Percentiles rank a stretch among this genome's conserved stretches.
phyloP scores from a whole-genome alignment of 2,888 invertebrate species.

The Ceramica pisi region DNA sequence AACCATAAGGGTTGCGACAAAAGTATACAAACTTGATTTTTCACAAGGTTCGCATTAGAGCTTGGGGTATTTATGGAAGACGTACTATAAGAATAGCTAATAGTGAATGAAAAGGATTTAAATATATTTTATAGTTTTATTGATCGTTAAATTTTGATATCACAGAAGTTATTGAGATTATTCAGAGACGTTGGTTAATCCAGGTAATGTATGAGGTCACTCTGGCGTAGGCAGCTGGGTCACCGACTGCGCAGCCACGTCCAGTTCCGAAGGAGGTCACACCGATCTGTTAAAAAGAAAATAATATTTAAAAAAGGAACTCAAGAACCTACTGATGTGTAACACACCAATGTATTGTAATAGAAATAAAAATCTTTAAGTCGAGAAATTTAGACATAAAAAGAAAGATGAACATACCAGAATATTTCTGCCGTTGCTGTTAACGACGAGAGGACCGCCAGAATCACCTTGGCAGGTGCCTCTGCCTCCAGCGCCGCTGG shows the following conservation, averaged over 20 bases:
- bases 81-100: too few species aligned
- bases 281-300: slow-evolving; percentile 1
- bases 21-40: too few species aligned
- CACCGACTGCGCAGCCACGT: slow-evolving; percentile 64
- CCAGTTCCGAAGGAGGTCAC: slow-evolving; percentile 51
- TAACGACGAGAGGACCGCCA: slow-evolving; percentile 76
- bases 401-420: neutral
- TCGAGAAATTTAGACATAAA: too few species aligned
- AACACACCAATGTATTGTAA: too few species aligned
- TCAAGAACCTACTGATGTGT: too few species aligned
- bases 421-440: slow-evolving; percentile 25
- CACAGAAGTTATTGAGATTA: slow-evolving; percentile 9
- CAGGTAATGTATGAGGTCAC: slow-evolving; percentile 69
- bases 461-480: slow-evolving; percentile 79
- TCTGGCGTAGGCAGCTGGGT: slow-evolving; percentile 71
- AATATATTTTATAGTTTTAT: too few species aligned
- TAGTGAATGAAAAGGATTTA: too few species aligned
- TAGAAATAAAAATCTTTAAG: too few species aligned
- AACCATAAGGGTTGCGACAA: too few species aligned
- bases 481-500: slow-evolving; percentile 64
- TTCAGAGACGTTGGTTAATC: slow-evolving; percentile 44
- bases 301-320: neutral
- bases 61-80: too few species aligned
- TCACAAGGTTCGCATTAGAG: too few species aligned
- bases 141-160: too few species aligned